A percentile compares a stretch with the other conserved stretches of the same genome.
phyloP scores from a whole-genome alignment of 30 jellyfish, hydroid and myxozoan species.

The Haliclystus octoradiatus region DNA sequence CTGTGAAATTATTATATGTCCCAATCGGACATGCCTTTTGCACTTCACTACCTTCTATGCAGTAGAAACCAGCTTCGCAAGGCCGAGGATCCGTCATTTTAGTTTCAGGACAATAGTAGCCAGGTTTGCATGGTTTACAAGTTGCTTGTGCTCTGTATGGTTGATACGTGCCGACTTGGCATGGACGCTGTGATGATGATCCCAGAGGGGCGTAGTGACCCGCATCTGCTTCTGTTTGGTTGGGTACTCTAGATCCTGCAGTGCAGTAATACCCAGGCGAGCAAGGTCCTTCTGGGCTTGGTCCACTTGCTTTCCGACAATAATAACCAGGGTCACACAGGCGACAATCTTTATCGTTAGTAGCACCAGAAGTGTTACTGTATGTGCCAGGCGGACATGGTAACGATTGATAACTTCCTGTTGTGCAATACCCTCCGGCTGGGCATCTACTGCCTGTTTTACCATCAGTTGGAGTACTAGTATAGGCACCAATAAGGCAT shows the following conservation, averaged over 20 bases:
- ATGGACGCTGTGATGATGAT: conserved; percentile 83
- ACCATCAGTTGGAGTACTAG: conserved; percentile 97
- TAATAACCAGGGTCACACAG: conserved; percentile 95
- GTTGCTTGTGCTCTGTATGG: conserved; percentile 67
- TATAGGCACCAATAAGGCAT: conserved; percentile 92
- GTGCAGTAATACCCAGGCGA: conserved; percentile 84
- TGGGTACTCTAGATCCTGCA: conserved; percentile 78
- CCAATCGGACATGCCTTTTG: conserved; percentile 94
- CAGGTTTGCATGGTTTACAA: conserved; percentile 85
- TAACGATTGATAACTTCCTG: conserved; percentile 67
- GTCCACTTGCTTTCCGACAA: conserved; percentile 96
- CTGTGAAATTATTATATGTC: conserved; percentile 80
- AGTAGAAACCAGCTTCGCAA: conserved; percentile 85
- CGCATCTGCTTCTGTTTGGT: conserved; percentile 66
- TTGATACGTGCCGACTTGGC: conserved; percentile 96
- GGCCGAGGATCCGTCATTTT: conserved; percentile 54
- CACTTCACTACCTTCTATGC: conserved; percentile 96
- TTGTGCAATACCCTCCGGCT: conserved; percentile 95
- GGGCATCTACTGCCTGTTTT: conserved; percentile 93
- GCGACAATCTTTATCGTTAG: conserved; percentile 93
- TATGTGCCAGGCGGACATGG: conserved; percentile 99
- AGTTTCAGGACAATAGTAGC: conserved; percentile 71
- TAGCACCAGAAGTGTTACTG: conserved; percentile 95
- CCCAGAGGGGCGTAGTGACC: conserved; percentile 93
- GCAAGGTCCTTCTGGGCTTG: conserved; percentile 99